phyloP scores from a whole-genome alignment of 2,797 vertebrate species.

The Telmatherina bonti region DNA sequence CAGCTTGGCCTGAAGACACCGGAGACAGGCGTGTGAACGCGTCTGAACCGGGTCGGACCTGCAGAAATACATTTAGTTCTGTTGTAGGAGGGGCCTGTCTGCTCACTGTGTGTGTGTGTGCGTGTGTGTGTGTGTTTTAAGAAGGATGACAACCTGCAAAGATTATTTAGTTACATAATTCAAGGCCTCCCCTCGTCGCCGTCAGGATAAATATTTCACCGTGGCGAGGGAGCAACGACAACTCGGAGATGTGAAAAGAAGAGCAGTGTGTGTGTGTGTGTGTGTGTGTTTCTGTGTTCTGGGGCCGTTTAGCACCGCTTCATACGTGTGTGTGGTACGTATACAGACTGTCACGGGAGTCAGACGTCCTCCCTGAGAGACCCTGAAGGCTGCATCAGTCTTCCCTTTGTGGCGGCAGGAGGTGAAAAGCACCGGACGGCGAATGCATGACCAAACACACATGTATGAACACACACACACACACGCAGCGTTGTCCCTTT shows the following conservation, averaged over 20 bases:
- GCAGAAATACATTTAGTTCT: constrained; percentile 29
- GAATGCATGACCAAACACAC: constrained; percentile 66
- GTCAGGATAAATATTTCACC: constrained; percentile 95
- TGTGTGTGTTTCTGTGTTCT: constrained; percentile 28
- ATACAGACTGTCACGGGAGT: constrained; percentile 25
- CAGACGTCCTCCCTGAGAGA: constrained; percentile 64
- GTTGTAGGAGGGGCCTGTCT: not conserved
- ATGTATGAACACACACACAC: constrained; percentile 11
- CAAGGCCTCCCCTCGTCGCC: constrained; percentile 88
- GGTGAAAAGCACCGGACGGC: constrained; percentile 69
- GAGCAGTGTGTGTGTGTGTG: not conserved
- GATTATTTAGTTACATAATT: constrained; percentile 94
- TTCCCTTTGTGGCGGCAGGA: too few species aligned
- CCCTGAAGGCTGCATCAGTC: constrained; percentile 72
- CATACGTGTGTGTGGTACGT: constrained; percentile 1
- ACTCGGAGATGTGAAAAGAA: constrained; percentile 67
- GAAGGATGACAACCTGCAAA: constrained; percentile 73
- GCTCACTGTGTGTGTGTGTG: not conserved
- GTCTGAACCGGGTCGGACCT: constrained; percentile 43
- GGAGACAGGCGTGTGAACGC: constrained; percentile 52
- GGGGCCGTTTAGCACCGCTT: constrained; percentile 30
- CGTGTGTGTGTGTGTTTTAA: constrained; percentile 13
- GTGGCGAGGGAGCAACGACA: constrained; percentile 88
- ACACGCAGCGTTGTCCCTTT: too few species aligned
- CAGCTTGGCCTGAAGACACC: too few species aligned